Conservation (phyloP, 2,797 vertebrate genomes). For the Hemibagrus guttatus region DNA sequence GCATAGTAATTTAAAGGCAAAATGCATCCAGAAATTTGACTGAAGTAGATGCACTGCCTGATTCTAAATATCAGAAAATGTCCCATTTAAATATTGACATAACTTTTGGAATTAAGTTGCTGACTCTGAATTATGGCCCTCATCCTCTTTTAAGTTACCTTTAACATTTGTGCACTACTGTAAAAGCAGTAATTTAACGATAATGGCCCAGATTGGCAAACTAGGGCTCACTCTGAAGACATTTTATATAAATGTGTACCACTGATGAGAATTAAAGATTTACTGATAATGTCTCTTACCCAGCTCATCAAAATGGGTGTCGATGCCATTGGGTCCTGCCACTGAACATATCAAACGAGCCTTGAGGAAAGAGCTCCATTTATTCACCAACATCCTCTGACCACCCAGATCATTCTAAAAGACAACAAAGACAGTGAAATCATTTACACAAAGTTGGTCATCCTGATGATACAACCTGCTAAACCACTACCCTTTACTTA, state of each 20-base stretch:
- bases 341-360: slow-evolving; percentile 92
- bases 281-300: slow-evolving; percentile 72
- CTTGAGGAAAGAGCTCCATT: slow-evolving; percentile 95
- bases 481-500: neutral
- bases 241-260: neutral
- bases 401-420: slow-evolving; percentile 93
- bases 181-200: neutral
- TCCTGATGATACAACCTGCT: neutral
- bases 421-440: slow-evolving; percentile 24
- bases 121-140: neutral
- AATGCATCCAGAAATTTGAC: neutral
- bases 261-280: neutral
- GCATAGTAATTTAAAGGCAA: too few relatives aligned
- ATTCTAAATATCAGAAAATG: neutral
- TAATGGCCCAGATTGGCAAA: neutral
- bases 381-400: slow-evolving; percentile 92
- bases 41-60: neutral
- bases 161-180: neutral
- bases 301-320: slow-evolving; percentile 94
- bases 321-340: slow-evolving; percentile 87
- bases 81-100: neutral
- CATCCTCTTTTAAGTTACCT: neutral
- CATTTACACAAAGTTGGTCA: neutral
- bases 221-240: neutral
- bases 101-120: neutral